Conservation (phyloP, 1,140 invertebrate genomes). For the Acromyrmex heyeri region DNA sequence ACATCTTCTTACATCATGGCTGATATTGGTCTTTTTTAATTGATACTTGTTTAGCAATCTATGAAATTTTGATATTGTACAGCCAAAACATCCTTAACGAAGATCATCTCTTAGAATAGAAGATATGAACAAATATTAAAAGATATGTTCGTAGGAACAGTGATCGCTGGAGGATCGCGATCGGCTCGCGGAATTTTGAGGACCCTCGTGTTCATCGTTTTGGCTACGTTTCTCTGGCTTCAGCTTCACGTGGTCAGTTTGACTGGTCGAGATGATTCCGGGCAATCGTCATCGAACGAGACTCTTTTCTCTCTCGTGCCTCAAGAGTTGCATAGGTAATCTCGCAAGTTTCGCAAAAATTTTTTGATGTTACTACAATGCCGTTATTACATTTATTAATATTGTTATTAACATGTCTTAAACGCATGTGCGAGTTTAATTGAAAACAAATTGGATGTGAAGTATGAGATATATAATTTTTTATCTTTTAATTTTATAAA, state of each 20-base stretch:
- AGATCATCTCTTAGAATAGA: no score
- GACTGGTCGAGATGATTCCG: constrained; percentile 81
- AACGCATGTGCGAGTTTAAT: background rate
- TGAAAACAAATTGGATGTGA: background rate
- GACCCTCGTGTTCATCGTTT: constrained; percentile 88
- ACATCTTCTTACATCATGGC: no score
- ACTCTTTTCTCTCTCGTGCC: constrained; percentile 85
- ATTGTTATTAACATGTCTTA: background rate
- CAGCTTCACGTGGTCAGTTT: constrained; percentile 90
- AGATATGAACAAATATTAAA: no score
- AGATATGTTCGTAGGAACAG: constrained; percentile 72
- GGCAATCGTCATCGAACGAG: constrained; percentile 81
- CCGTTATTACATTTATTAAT: background rate
- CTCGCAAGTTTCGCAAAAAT: background rate
- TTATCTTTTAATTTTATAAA: background rate
- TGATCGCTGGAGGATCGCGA: constrained; percentile 79
- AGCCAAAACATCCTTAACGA: no score
- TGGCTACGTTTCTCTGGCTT: constrained; percentile 90
- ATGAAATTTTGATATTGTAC: no score
- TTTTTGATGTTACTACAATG: background rate
- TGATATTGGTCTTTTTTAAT: no score
- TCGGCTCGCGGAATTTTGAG: constrained; percentile 87
- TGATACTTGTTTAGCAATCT: no score
- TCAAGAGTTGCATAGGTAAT: constrained; percentile 84
- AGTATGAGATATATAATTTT: no score